Evolutionary conservation across 1,140 invertebrate genomes (phyloP), one percentile per base, ranked within the genome.

Genomic region (Hormaphis cornu): DNA sequence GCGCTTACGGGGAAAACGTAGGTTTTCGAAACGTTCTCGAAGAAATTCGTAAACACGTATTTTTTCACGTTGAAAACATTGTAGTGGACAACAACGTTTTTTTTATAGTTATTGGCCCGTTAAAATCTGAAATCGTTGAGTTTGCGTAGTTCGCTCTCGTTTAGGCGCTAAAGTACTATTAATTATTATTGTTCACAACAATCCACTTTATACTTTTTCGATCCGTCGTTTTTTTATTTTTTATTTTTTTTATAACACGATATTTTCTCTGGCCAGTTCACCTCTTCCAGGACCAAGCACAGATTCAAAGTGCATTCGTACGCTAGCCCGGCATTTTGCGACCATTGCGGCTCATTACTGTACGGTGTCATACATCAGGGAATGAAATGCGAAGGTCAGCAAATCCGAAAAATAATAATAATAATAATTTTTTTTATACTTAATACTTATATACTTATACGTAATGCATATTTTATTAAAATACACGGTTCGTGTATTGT

Each of bases 311-410:
- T 86, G 73, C 90, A 96, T 82, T 97, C 94, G 71, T 99, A 98
- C 83, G 89, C 89, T 78, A 97, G 94, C 78, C 97, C 97, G 53
- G 91, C 96, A 73, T 99, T 99, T 85, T 99, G 97, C 84, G 97
- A 99, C 83, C 97, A 99, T 82, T 99, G 97, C 82, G 97, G 97
- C 73, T 97, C 95, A 71, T 84, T 99, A 71, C 86, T 96, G 73
- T 95, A 95, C 82, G 93, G 93, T 73, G 85, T 96, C 75, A 84
- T 95, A 75, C 91, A 95, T 80, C 93, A 95, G 82, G 92, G 91
- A 77, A 87, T 92, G 82, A 72, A 72, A 69, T 72, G 72, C 26
- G 72, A 72, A 72, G 72, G 72, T 72, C 53, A 59, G 58, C 44
- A 30, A 54, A 35, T 59, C 44, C 20, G 61, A 66, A 35, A 66